Evolutionary conservation across 2,113 vertebrate genomes (phyloP), one percentile per base, ranked within the genome.

Genomic region (Nesoenas mayeri): DNA sequence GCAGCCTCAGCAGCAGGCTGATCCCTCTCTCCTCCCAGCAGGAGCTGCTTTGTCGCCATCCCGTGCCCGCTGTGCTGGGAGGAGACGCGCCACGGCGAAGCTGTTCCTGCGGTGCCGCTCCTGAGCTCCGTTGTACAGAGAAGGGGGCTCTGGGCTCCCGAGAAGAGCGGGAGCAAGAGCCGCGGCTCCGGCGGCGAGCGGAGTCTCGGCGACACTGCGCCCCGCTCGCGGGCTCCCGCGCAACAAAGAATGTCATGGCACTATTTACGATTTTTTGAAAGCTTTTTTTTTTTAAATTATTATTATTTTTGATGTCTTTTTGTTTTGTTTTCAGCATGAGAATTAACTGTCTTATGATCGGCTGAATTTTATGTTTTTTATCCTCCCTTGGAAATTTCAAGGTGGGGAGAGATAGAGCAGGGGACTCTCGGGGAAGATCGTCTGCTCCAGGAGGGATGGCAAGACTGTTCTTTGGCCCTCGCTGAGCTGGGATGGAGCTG

Each of bases 191-290:
- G 17, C n/a, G 24, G 70, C 75, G 34, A 48, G 51, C 67, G 56
- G 58, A 48, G 40, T 61, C 71, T 70, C 3, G 7, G 66, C 29
- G 65, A 5, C 50, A 48, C 57, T 10, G 60, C 89, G 91, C 92
- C 88, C 71, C 24, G 94, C 97, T 69, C 44, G 18, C 2, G 38
- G 86, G 84, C 89, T 96, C 96, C 94, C 20, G 77, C 65, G 60
- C 97, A 91, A 96, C 97, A 92, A 91, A 94, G 97, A 97, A 98
- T 96, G 97, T 98, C 97, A 72, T 6, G 91, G 97, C 97, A 96
- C 97, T 97, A 91, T 95, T 94, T 72, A 42, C 75, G 5, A 42
- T 3, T 85, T 96, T 91, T 64, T 5, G 67, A 89, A 95, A 92
- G 75, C 84, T 97, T 95, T 92, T 66, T 95, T n/a, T n/a, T 97